A percentile compares a stretch with the other conserved stretches of the same genome.
Conservation (phyloP, 2,888 invertebrate genomes). For the Alsophila aescularia region DNA sequence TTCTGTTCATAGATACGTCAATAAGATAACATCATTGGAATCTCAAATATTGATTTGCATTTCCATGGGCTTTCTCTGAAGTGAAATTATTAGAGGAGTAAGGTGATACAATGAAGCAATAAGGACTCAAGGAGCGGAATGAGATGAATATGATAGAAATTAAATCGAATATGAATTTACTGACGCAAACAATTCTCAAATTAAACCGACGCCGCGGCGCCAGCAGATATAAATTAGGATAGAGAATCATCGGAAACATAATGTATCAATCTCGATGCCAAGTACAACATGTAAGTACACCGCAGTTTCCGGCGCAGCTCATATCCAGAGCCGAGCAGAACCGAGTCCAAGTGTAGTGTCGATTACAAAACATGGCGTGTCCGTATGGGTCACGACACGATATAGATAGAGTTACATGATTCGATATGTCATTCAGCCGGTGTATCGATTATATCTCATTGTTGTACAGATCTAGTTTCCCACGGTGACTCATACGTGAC, state of each 20-base stretch:
- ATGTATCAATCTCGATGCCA: constrained; percentile 54
- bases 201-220: constrained; percentile 33
- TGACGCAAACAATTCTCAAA: constrained; percentile 42
- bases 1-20: constrained; percentile 35
- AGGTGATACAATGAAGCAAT: neutral
- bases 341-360: constrained; percentile 38
- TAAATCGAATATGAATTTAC: constrained; percentile 24
- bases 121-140: neutral
- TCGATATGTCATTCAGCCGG: constrained; percentile 57
- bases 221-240: constrained; percentile 35
- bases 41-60: constrained; percentile 25
- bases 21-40: constrained; percentile 30
- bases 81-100: neutral
- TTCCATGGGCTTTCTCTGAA: constrained; percentile 4
- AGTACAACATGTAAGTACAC: constrained; percentile 53
- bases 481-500: constrained; percentile 51
- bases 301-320: constrained; percentile 51
- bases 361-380: constrained; percentile 50
- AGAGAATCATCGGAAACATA: constrained; percentile 53
- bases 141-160: neutral
- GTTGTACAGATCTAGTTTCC: constrained; percentile 54
- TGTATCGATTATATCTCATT: constrained; percentile 56
- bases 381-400: constrained; percentile 53
- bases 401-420: constrained; percentile 55
- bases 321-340: constrained; percentile 30